Percentiles rank a stretch among this genome's conserved stretches.
Evolutionary conservation across 2,113 vertebrate species (phyloP).

Genomic region (Suricata suricatta): DNA sequence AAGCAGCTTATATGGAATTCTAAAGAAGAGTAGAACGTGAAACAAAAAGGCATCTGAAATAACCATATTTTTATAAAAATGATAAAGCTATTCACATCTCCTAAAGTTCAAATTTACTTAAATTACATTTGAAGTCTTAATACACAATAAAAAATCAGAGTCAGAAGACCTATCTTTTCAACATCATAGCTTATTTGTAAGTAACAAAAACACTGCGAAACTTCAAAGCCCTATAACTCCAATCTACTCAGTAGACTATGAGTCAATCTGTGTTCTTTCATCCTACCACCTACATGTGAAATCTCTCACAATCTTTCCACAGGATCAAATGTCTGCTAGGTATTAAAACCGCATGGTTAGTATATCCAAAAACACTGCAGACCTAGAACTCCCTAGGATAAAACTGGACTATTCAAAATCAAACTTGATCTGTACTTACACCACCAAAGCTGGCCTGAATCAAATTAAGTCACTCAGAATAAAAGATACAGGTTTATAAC

Average conservation of each 20-base stretch:
- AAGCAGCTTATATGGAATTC: slow-evolving; percentile 6
- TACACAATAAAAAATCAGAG: not conserved
- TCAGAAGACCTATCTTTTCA: not conserved
- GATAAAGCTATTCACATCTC: not conserved
- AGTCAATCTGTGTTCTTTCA: not conserved
- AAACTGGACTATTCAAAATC: slow-evolving; percentile 30
- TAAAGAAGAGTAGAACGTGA: slow-evolving; percentile 29
- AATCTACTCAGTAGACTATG: not conserved
- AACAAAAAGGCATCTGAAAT: slow-evolving; percentile 56
- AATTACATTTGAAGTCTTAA: not conserved
- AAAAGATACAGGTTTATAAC: slow-evolving; percentile 36
- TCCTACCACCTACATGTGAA: not conserved
- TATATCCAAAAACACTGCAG: not conserved
- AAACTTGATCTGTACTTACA: not conserved
- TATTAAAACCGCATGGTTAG: slow-evolving; percentile 39
- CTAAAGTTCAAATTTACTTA: slow-evolving; percentile 42
- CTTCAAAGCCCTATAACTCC: not conserved
- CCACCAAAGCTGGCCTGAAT: not conserved
- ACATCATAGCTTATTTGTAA: not conserved
- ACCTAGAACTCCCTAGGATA: not conserved
- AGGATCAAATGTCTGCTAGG: slow-evolving; percentile 39
- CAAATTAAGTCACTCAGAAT: slow-evolving; percentile 28
- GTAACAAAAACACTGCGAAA: slow-evolving; percentile 15
- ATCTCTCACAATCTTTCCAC: slow-evolving; percentile 34
- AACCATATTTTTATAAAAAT: slow-evolving; percentile 44